Percentiles rank a stretch among this genome's conserved stretches.
Evolutionary conservation across 2,113 vertebrate genomes (phyloP).

Genomic region (Nyctereutes procyonoides): DNA sequence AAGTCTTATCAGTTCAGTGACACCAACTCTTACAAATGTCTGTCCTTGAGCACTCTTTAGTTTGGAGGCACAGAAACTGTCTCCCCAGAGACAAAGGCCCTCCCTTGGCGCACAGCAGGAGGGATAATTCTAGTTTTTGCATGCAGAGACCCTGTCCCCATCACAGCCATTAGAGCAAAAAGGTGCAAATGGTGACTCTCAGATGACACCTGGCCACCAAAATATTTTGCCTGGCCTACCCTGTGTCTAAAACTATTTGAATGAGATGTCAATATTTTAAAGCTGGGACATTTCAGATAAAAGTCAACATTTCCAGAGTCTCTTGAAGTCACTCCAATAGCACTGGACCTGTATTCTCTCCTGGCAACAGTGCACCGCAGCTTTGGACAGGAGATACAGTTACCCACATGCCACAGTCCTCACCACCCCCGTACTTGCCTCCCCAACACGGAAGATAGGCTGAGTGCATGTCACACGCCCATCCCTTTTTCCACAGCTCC

Average conservation of each 20-base stretch:
- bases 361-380: too few species aligned
- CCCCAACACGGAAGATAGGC: not conserved
- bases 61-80: not conserved
- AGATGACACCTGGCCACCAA: not conserved
- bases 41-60: not conserved
- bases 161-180: not conserved
- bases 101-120: not conserved
- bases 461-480: too few species aligned
- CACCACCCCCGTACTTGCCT: not conserved
- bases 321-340: not conserved
- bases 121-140: not conserved
- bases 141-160: not conserved
- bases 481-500: not conserved
- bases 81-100: not conserved
- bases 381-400: not conserved
- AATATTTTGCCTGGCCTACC: not conserved
- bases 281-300: not conserved
- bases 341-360: not conserved
- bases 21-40: not conserved
- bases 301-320: not conserved
- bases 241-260: not conserved
- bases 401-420: accelerated
- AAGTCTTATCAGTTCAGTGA: not conserved
- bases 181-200: not conserved
- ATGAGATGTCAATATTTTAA: not conserved